phyloP scores from a whole-genome alignment of 2,888 invertebrate species.

The Cerceris ruficornis region DNA sequence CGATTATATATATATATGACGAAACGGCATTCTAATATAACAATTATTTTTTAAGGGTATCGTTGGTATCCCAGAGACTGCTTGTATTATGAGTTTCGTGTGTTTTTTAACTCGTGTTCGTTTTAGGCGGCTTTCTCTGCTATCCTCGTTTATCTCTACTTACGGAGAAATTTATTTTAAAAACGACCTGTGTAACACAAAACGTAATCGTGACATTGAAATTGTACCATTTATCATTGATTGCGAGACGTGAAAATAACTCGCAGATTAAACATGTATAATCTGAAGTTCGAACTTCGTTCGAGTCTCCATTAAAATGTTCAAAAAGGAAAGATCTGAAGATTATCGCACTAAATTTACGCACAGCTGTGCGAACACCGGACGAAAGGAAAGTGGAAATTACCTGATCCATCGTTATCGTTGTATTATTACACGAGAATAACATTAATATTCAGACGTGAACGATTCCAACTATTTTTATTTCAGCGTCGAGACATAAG shows the following conservation, averaged over 20 bases:
- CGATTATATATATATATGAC: slow-evolving; percentile 23
- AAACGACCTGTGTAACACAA: slow-evolving; percentile 10
- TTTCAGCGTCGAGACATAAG: slow-evolving; percentile 32
- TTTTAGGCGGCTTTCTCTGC: slow-evolving; percentile 43
- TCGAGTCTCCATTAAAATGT: too few species aligned
- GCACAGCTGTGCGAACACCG: too few species aligned
- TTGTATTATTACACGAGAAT: slow-evolving; percentile 41
- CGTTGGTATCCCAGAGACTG: slow-evolving; percentile 31
- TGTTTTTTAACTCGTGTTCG: slow-evolving; percentile 23
- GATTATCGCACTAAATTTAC: too few species aligned
- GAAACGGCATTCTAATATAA: slow-evolving; percentile 45
- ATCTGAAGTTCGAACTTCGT: too few species aligned
- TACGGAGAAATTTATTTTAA: background rate
- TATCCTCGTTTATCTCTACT: slow-evolving; percentile 49
- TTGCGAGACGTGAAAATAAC: too few species aligned
- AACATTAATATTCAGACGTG: slow-evolving; percentile 43
- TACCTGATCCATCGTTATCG: slow-evolving; percentile 5
- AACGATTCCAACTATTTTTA: slow-evolving; percentile 37
- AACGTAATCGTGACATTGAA: too few species aligned
- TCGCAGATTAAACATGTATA: too few species aligned
- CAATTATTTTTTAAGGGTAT: slow-evolving; percentile 33
- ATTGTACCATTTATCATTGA: too few species aligned
- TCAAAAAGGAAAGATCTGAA: too few species aligned
- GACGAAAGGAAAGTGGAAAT: background rate
- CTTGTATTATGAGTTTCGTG: slow-evolving; percentile 39